Evolutionary conservation across 2,888 invertebrate species (phyloP).

Genomic region (Seira sanloemensis): DNA sequence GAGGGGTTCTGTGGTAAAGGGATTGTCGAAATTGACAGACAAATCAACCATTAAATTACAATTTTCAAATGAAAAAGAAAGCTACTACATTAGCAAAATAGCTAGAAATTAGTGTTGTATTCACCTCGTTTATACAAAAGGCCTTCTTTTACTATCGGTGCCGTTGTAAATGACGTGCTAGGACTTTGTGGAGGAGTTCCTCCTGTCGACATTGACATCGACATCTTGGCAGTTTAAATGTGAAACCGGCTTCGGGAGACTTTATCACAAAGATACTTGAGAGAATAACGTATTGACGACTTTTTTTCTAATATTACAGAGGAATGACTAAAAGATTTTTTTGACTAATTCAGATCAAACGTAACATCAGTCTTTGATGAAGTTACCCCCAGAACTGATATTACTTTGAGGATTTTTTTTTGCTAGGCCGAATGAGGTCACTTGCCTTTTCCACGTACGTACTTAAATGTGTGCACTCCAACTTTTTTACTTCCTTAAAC

Average conservation of each 20-base stretch:
- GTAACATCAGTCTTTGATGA: background rate
- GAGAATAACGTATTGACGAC: too few relatives aligned
- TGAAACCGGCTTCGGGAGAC: background rate
- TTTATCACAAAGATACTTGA: too few relatives aligned
- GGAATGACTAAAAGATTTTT: too few relatives aligned
- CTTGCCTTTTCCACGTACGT: background rate
- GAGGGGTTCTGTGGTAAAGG: constrained; percentile 85
- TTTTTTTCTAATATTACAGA: too few relatives aligned
- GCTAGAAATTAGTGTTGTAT: background rate
- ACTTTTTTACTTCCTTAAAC: background rate
- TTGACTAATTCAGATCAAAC: too few relatives aligned
- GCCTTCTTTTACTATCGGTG: constrained; percentile 68
- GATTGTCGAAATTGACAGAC: constrained; percentile 87
- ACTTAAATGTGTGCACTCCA: background rate
- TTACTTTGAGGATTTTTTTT: background rate
- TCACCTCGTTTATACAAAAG: constrained; percentile 71
- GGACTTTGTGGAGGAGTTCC: constrained; percentile 48
- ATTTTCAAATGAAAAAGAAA: constrained; percentile 76
- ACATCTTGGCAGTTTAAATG: constrained; percentile 27
- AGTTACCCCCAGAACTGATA: background rate
- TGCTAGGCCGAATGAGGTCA: background rate
- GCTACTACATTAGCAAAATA: background rate
- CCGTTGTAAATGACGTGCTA: constrained; percentile 19
- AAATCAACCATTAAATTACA: constrained; percentile 97
- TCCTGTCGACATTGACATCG: constrained; percentile 53